phyloP scores from a whole-genome alignment of 2,797 vertebrate genomes.

The Menidia menidia region DNA sequence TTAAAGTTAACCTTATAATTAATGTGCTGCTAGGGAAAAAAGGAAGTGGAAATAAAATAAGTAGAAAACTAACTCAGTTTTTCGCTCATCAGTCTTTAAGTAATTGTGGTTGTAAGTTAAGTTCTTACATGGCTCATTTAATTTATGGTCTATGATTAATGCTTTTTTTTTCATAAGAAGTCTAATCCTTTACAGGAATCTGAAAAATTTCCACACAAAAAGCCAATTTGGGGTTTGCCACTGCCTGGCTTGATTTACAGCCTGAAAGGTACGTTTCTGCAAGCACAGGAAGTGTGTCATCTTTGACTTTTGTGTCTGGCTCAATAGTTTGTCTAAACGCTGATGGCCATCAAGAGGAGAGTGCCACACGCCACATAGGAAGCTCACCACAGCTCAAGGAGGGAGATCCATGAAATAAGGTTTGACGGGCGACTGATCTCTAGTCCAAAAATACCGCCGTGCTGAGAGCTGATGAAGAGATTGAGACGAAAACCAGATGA shows the following conservation, averaged over 20 bases:
- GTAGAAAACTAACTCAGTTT: not conserved
- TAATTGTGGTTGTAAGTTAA: constrained; percentile 11
- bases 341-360: constrained; percentile 12
- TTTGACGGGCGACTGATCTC: constrained; percentile 36
- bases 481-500: constrained; percentile 63
- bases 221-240: not conserved
- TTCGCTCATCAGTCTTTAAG: constrained; percentile 9
- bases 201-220: constrained; percentile 18
- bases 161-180: constrained; percentile 15
- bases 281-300: constrained; percentile 39
- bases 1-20: not conserved
- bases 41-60: not conserved
- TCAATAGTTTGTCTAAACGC: constrained; percentile 26
- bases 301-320: constrained; percentile 42
- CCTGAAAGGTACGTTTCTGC: constrained; percentile 24
- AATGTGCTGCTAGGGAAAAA: not conserved
- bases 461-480: constrained; percentile 49
- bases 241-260: constrained; percentile 52
- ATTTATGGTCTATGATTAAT: not conserved
- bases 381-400: constrained; percentile 24
- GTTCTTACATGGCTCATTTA: not conserved
- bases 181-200: constrained; percentile 25
- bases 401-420: constrained; percentile 20
- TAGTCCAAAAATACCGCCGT: constrained; percentile 30
- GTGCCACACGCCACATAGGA: constrained; percentile 40